phyloP scores from a whole-genome alignment of 2,888 invertebrate species.

The Ptycholaimellus sp. region DNA sequence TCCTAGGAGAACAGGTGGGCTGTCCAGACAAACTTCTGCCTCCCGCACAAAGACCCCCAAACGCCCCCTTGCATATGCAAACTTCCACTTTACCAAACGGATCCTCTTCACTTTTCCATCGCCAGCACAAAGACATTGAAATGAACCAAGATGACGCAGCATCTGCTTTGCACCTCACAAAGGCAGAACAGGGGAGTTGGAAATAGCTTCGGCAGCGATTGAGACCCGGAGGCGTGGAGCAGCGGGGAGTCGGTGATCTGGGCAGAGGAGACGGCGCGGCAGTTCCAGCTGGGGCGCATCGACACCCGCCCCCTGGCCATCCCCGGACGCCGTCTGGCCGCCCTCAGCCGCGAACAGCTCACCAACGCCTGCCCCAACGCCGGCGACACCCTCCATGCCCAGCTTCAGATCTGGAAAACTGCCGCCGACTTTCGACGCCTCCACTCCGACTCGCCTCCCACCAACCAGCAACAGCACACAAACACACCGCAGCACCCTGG shows the following conservation, averaged over 20 bases:
- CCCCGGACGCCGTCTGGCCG: constrained; percentile 13
- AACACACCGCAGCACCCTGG: background rate
- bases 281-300: constrained; percentile 14
- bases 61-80: too few species aligned
- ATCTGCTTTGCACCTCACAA: too few species aligned
- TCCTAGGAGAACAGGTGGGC: too few species aligned
- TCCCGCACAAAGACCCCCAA: too few species aligned
- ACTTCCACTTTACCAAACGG: too few species aligned
- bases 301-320: constrained; percentile 10
- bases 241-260: constrained; percentile 15
- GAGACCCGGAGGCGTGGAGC: constrained; percentile 16
- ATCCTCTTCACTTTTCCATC: too few species aligned
- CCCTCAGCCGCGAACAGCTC: constrained; percentile 13
- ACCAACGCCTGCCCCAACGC: constrained; percentile 10
- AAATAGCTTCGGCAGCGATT: too few species aligned
- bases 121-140: too few species aligned
- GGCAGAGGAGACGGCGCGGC: constrained; percentile 20
- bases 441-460: background rate
- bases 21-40: too few species aligned
- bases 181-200: too few species aligned
- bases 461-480: background rate
- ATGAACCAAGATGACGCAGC: too few species aligned
- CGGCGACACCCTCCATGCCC: constrained; percentile 21
- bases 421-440: constrained; percentile 5
- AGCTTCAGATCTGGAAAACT: constrained; percentile 23